Conservation (phyloP, 2,113 vertebrate genomes). For the Lathamus discolor region DNA sequence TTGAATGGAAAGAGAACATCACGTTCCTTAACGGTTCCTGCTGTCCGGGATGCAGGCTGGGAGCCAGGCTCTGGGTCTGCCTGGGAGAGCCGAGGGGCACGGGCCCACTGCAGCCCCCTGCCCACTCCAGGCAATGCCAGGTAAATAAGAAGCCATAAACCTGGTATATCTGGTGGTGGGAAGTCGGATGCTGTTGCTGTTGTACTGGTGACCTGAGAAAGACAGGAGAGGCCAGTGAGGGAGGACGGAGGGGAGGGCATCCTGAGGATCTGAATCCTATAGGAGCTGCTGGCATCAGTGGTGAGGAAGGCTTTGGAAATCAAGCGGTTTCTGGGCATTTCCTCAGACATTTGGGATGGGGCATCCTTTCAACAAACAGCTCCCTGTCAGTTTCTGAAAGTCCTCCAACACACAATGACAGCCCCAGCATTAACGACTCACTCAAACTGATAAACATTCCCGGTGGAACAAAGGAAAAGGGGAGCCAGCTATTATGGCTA, state of each 20-base stretch:
- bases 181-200: not conserved
- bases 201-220: not conserved
- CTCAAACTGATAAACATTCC: not conserved
- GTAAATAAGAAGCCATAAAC: not conserved
- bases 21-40: not conserved
- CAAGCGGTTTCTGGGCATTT: not conserved
- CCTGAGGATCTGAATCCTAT: rapidly evolving
- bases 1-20: not conserved
- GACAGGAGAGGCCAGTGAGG: not conserved
- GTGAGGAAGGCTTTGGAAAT: not conserved
- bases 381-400: not conserved
- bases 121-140: not conserved
- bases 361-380: not conserved
- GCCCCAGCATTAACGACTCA: not conserved
- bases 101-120: not conserved
- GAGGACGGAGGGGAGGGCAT: not conserved
- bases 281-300: not conserved
- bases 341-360: not conserved
- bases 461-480: not conserved
- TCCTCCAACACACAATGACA: not conserved
- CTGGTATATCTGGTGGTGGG: rapidly evolving
- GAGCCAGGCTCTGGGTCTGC: not conserved
- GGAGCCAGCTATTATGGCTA: not conserved
- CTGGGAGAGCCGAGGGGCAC: not conserved
- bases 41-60: not conserved